Evolutionary conservation across 2,797 vertebrate species (phyloP).

Genomic region (Sandelia bainsii): DNA sequence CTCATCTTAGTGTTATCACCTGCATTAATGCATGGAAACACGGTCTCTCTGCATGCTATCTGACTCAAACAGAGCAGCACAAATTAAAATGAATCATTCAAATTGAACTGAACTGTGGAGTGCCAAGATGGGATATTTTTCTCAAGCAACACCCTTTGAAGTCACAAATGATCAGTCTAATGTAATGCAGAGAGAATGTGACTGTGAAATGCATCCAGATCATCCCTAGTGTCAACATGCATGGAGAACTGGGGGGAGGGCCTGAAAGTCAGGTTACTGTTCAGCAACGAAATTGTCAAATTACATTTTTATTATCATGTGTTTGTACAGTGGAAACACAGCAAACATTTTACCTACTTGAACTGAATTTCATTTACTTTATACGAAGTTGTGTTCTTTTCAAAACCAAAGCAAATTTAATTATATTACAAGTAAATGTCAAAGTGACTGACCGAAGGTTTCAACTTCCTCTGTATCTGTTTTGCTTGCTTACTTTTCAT

Average conservation of each 20-base stretch:
- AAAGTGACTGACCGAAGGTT: constrained; percentile 84
- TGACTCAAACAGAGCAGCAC: constrained; percentile 44
- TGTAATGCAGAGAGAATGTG: constrained; percentile 76
- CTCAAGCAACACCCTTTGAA: constrained; percentile 12
- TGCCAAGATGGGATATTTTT: not conserved
- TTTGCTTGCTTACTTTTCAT: constrained; percentile 72
- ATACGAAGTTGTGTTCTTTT: constrained; percentile 3
- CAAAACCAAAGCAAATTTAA: constrained; percentile 30
- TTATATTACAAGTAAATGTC: constrained; percentile 1
- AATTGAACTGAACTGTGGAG: not conserved
- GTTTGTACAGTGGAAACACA: constrained; percentile 21
- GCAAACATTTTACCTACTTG: not conserved
- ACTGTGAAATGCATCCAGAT: constrained; percentile 35
- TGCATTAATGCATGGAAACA: constrained; percentile 63
- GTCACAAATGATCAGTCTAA: constrained; percentile 6
- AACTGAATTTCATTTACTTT: not conserved
- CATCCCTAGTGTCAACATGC: constrained; percentile 70
- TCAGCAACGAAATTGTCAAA: constrained; percentile 47
- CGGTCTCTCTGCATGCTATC: constrained; percentile 73
- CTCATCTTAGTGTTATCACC: constrained; percentile 65
- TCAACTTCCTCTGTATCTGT: constrained; percentile 91
- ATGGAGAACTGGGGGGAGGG: constrained; percentile 88
- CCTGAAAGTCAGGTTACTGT: constrained; percentile 93
- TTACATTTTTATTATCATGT: constrained; percentile 7
- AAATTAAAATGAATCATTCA: constrained; percentile 51